Conservation (phyloP, 2,113 vertebrate species). For the Bettongia penicillata region DNA sequence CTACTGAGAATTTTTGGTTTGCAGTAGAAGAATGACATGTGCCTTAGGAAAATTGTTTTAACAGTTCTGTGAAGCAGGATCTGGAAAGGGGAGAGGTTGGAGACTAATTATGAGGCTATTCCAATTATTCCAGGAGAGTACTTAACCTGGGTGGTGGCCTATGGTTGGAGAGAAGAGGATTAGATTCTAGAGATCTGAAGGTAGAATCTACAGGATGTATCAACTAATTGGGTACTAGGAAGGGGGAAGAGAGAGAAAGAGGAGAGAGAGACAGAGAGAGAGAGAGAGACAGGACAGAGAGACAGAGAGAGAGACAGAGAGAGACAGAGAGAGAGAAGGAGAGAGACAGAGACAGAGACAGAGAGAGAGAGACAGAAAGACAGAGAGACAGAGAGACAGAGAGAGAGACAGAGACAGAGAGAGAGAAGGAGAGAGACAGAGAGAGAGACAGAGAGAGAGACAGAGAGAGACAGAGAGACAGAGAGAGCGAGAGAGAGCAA, state of each 20-base stretch:
- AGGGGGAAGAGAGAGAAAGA: too few species aligned
- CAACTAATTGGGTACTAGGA: not conserved
- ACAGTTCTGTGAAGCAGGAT: not conserved
- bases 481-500: too few species aligned
- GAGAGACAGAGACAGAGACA: too few species aligned
- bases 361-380: not conserved
- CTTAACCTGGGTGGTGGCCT: not conserved
- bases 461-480: too few species aligned
- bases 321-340: too few species aligned
- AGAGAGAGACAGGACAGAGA: too few species aligned
- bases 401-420: too few species aligned
- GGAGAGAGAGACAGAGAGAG: too few species aligned
- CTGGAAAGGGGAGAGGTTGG: not conserved
- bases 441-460: too few species aligned
- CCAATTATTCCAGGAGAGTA: not conserved
- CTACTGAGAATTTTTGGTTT: not conserved
- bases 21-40: not conserved
- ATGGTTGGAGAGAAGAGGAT: not conserved
- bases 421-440: too few species aligned
- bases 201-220: not conserved
- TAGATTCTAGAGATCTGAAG: not conserved
- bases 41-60: not conserved
- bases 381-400: not conserved
- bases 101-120: not conserved
- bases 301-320: too few species aligned